Base-by-base conservation (phyloP, 2,113 vertebrate genomes). In the Pseudorhombus dupliciocellatus region DNA sequence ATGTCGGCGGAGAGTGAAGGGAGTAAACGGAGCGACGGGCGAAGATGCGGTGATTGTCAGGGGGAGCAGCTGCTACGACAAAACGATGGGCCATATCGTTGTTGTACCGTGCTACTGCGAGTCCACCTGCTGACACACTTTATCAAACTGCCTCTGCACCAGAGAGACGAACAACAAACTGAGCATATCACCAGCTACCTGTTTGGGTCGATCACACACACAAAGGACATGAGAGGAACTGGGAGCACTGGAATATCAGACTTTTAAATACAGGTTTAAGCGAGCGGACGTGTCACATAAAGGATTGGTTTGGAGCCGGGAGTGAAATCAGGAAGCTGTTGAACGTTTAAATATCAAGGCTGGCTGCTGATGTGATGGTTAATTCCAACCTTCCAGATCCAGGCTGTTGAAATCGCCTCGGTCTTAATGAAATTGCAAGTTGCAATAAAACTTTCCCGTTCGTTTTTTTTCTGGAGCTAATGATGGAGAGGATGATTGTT, bases 121-220 rank as follows among this genome's bases (percentile, higher is more conserved):
- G 62, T 83, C 88, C 83, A 85, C 81, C 89, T 89, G 87, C 88
- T 77, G 77, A 26, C 84, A 81, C 70, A 71, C 77, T 67, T 16
- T 21, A 76, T 82, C 74, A 89, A 69, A 81, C 73, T 9, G 68
- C 53, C 58, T 16, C 40, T 18, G 21, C 55, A 3, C 26, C n/a
- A 48, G 58, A 48, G 18, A 48, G 53, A 18, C 30, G 61, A 75
- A 76, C 53, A 72, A 84, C 26, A 21, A 25, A 58, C 67, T 7
- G 14, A 37, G 34, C 7, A 18, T 6, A 34, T 34, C 42, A 44
- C 7, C 42, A 44, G 2, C 64, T 48, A 70, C 50, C 74, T 63
- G 75, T 20, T 63, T 21, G 53, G 20, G 69, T 48, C 30, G 26
- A 67, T 58, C 52, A 75, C 50, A 22, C 11, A 24, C 21, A 22